A percentile compares a stretch with the other conserved stretches of the same genome.
These are phyloP conservation scores for Apis mellifera DNA, from an alignment of 1,140 invertebrate species.

Conservation along the genomic window DNA sequence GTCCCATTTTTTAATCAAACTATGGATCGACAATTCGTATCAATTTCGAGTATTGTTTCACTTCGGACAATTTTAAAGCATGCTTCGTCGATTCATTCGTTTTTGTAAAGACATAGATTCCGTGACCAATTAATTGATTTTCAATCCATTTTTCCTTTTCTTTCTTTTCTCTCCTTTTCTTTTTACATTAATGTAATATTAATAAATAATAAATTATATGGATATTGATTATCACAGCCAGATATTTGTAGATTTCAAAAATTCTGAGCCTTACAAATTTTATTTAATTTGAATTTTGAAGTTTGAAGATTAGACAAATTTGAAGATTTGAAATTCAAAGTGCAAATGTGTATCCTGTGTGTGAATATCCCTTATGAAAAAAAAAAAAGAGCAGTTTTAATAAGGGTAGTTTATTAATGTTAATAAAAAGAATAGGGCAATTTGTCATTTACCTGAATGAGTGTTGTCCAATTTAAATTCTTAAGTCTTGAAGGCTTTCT, in stretches of 20 bases:
- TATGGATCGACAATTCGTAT: background rate
- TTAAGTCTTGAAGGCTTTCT: background rate
- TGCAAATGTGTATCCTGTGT: too few species aligned
- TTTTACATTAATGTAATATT: background rate
- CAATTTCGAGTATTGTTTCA: background rate
- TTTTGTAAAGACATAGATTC: background rate
- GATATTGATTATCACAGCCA: too few species aligned
- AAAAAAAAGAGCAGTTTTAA: too few species aligned
- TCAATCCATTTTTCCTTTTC: background rate
- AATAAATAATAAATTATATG: too few species aligned
- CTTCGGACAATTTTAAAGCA: background rate
- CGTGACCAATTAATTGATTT: background rate
- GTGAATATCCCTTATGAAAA: too few species aligned
- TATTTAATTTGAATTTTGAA: too few species aligned
- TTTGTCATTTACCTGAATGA: background rate
- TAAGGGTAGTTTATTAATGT: too few species aligned
- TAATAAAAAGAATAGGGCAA: too few species aligned
- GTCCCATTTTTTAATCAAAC: background rate
- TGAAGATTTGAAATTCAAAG: too few species aligned
- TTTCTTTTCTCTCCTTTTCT: fast-evolving
- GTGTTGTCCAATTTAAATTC: background rate
- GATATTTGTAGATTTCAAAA: too few species aligned
- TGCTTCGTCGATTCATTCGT: background rate
- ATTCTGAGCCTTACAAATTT: too few species aligned
- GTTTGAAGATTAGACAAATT: too few species aligned